These are phyloP conservation scores for Apodemus speciosus DNA, from an alignment of 2,113 vertebrate species.

Conservation along the genomic window DNA sequence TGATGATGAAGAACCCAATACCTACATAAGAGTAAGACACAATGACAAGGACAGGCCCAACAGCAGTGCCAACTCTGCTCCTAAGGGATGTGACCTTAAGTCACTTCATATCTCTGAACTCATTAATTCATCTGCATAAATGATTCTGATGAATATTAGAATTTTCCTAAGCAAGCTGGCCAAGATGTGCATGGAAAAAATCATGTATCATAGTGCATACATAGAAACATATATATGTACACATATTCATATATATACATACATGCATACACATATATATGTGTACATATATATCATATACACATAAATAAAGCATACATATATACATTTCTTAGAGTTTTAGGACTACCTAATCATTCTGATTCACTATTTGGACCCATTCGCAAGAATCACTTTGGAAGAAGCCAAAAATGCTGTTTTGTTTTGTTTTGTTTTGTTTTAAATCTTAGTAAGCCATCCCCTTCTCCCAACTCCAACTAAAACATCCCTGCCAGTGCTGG, in stretches of 20 bases:
- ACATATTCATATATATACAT: neutral
- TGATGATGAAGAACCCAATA: neutral
- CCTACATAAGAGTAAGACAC: neutral
- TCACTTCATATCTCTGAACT: neutral
- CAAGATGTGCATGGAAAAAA: neutral
- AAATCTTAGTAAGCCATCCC: neutral
- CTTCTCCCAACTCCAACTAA: neutral
- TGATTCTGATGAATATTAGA: neutral
- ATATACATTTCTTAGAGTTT: neutral
- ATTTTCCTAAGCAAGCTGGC: neutral
- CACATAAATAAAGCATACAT: too few relatives aligned
- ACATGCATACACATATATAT: neutral
- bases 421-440: too few relatives aligned
- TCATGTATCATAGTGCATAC: neutral
- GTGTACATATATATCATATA: neutral
- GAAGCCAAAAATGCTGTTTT: slow-evolving; percentile 18
- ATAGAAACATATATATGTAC: neutral
- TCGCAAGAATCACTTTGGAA: neutral
- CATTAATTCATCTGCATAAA: neutral
- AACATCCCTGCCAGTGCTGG: neutral
- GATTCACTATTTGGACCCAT: neutral
- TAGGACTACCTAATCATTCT: neutral
- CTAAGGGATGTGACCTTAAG: neutral
- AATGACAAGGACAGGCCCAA: neutral
- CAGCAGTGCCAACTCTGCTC: neutral